Base-by-base conservation (phyloP, 2,888 invertebrate genomes). In the Resseliella maxima region DNA sequence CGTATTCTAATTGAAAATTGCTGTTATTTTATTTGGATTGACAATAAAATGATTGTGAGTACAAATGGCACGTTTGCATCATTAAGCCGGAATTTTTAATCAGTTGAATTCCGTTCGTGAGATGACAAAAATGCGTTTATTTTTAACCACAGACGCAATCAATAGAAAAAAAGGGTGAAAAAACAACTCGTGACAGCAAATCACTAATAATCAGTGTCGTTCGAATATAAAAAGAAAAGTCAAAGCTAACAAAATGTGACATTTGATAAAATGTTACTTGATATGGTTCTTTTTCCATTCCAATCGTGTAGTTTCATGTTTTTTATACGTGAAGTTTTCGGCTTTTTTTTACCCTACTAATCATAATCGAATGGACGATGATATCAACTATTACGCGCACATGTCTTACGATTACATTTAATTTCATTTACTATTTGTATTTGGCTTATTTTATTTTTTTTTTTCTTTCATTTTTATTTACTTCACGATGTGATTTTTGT, bases 211-310 rank as follows among this genome's bases (percentile, higher is more conserved):
- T 72, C 72, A 15, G 3, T 31, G 31, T n/a, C 72, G 2, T 15
- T 59, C 12, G 59, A 72, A 8, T 27, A 31, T 31, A 72, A 31
- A 31, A 35, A 15, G n/a, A 31, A 27, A 24, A 59, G 59, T 27
- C 59, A 59, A 59, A 59, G n/a, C 24, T 24, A 59, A 59, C 59
- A 24, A 72, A n/a, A 72, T 72, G 72, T 72, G 72, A 72, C 72
- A 72, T 72, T 35, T 72, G 72, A 72, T 72, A 72, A 72, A 72
- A 31, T 72, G 72, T 72, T 27, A 72, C 31, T 72, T 72, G 72
- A 72, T 72, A 72, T 31, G 31, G 31, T 72, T 72, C 31, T 72
- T 72, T 31, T 72, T 31, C n/a, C 10, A 72, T 72, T 72, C 15
- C 72, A 18, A 31, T 35, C 72, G n/a, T 31, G n/a, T 31, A 3